Evolutionary conservation across 2,888 invertebrate species (phyloP).

Genomic region (Mesochorus sp.): DNA sequence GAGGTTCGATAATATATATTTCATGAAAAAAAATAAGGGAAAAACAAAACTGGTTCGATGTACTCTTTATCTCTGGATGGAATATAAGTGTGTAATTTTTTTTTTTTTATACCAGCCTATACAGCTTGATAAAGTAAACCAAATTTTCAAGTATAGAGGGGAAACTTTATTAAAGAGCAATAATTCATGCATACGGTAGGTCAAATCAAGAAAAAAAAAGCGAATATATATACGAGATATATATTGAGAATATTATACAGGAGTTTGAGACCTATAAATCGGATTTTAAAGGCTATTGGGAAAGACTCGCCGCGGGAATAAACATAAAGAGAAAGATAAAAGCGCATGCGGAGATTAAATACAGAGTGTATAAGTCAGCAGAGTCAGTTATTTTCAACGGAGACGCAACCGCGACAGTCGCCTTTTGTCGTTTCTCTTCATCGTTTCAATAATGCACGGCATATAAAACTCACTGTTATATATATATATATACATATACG

Average conservation of each 20-base stretch:
- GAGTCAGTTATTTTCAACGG: slow-evolving; percentile 77
- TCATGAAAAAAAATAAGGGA: neutral
- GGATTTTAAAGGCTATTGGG: too few species aligned
- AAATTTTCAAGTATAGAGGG: slow-evolving; percentile 7
- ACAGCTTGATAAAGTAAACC: neutral
- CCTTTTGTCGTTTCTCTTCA: slow-evolving; percentile 33
- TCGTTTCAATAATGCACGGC: too few species aligned
- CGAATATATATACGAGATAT: too few species aligned
- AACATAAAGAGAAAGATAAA: slow-evolving; percentile 26
- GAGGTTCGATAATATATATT: slow-evolving; percentile 10
- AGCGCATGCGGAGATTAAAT: slow-evolving; percentile 71
- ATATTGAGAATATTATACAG: slow-evolving; percentile 14
- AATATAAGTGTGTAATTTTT: slow-evolving; percentile 5
- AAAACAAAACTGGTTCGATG: slow-evolving; percentile 16
- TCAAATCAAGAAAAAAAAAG: too few species aligned
- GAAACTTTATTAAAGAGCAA: neutral
- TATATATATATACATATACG: too few species aligned
- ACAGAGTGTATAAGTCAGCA: slow-evolving; percentile 65
- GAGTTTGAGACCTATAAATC: neutral
- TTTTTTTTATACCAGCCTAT: neutral
- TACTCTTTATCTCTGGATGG: slow-evolving; percentile 3
- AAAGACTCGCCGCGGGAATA: slow-evolving; percentile 9
- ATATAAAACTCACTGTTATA: too few species aligned
- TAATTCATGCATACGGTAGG: neutral
- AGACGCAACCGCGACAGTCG: slow-evolving; percentile 46